A percentile compares a stretch with the other conserved stretches of the same genome.
phyloP scores from a whole-genome alignment of 2,113 vertebrate species.

The Seriola quinqueradiata region DNA sequence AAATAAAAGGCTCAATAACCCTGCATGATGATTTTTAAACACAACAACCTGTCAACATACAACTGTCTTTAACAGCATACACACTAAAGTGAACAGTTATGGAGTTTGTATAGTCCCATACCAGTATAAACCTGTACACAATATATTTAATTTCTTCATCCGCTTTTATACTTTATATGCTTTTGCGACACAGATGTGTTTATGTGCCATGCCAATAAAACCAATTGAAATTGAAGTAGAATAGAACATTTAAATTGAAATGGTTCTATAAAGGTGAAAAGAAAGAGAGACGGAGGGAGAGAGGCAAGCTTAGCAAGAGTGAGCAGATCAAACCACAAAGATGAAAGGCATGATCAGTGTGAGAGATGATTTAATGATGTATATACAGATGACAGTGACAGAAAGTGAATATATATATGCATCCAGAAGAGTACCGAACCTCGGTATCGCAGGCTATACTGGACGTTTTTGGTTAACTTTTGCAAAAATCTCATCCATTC shows the following conservation, averaged over 20 bases:
- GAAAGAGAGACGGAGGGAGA: background rate
- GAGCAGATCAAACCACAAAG: background rate
- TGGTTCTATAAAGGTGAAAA: background rate
- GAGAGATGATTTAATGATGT: background rate
- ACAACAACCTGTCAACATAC: background rate
- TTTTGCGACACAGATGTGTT: background rate
- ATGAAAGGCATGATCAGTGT: background rate
- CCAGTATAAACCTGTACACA: no score
- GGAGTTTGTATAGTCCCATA: background rate
- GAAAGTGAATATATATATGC: background rate
- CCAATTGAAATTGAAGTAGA: background rate
- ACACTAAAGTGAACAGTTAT: background rate
- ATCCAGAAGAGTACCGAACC: background rate
- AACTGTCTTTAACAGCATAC: background rate
- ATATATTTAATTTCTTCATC: no score
- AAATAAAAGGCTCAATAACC: no score
- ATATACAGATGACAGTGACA: background rate
- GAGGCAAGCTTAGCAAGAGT: constrained; percentile 20
- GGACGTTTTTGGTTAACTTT: background rate
- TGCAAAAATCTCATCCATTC: background rate
- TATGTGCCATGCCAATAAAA: background rate
- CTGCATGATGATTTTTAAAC: background rate
- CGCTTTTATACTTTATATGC: background rate
- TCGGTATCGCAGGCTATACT: background rate
- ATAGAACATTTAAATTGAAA: background rate